These are phyloP conservation scores for Synanthedon andrenaeformis DNA, from an alignment of 2,888 invertebrate species.

Conservation along the genomic window DNA sequence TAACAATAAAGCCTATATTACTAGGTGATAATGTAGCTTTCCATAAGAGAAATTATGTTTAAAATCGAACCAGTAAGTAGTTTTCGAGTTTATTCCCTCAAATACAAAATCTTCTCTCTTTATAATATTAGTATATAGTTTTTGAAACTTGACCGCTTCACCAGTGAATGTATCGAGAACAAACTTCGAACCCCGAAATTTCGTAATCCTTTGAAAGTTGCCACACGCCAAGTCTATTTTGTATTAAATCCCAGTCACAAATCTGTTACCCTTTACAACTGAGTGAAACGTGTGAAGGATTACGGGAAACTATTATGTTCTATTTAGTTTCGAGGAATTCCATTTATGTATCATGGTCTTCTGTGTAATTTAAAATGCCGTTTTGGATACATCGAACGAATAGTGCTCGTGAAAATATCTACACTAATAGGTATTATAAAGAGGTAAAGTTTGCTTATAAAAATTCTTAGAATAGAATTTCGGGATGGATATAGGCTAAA, in stretches of 20 bases:
- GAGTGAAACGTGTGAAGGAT: constrained; percentile 35
- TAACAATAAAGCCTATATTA: no score
- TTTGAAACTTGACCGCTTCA: not conserved
- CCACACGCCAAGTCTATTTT: constrained; percentile 26
- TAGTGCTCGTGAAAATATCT: not conserved
- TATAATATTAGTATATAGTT: not conserved
- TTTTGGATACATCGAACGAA: constrained; percentile 11
- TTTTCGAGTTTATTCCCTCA: no score
- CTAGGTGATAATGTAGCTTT: no score
- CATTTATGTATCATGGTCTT: constrained; percentile 9
- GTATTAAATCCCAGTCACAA: constrained; percentile 36
- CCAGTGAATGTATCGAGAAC: not conserved
- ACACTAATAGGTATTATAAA: not conserved
- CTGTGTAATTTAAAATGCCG: constrained; percentile 20
- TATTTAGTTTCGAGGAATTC: constrained; percentile 7
- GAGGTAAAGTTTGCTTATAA: no score
- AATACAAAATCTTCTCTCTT: constrained; percentile 3
- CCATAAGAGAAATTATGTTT: no score
- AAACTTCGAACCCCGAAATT: constrained; percentile 10
- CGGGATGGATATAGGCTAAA: no score
- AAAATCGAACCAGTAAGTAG: no score
- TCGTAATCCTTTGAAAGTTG: constrained; percentile 19
- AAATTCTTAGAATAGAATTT: no score
- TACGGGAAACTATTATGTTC: constrained; percentile 41
- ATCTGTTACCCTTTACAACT: constrained; percentile 35